Conservation (phyloP, 2,888 invertebrate genomes). For the Mimumesa dahlbomi region DNA sequence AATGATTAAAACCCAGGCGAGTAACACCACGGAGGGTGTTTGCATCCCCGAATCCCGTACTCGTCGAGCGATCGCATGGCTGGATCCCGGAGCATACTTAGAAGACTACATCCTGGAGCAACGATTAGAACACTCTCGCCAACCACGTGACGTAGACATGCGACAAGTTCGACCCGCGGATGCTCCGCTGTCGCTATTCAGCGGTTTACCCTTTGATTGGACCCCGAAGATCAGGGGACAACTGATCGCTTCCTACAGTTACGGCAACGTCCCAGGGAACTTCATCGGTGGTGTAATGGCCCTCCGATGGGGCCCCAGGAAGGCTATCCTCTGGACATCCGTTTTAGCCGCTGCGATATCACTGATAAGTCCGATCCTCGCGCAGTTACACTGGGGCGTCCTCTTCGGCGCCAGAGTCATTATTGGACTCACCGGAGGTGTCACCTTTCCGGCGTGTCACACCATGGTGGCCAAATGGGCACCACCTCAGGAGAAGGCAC, state of each 20-base stretch:
- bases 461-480: slow-evolving; percentile 87
- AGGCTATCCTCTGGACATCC: slow-evolving; percentile 71
- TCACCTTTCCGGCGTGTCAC: slow-evolving; percentile 85
- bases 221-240: slow-evolving; percentile 68
- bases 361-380: slow-evolving; percentile 67
- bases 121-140: not conserved
- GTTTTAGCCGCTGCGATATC: slow-evolving; percentile 63
- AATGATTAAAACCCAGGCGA: slow-evolving; percentile 64
- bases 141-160: not conserved
- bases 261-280: slow-evolving; percentile 75
- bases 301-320: slow-evolving; percentile 68
- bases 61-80: slow-evolving; percentile 24
- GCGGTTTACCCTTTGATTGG: slow-evolving; percentile 67
- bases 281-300: slow-evolving; percentile 72
- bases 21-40: slow-evolving; percentile 4
- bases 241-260: slow-evolving; percentile 71
- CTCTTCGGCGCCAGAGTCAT: slow-evolving; percentile 65
- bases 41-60: slow-evolving; percentile 2
- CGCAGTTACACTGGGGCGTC: slow-evolving; percentile 69
- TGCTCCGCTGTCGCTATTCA: slow-evolving; percentile 44
- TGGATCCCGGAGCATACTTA: slow-evolving; percentile 45
- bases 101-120: slow-evolving; percentile 38
- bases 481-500: slow-evolving; percentile 88
- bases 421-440: slow-evolving; percentile 80
- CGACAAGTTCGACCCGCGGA: not conserved